Base-by-base conservation (phyloP, 2,888 invertebrate genomes). In the Pterostichus niger region DNA sequence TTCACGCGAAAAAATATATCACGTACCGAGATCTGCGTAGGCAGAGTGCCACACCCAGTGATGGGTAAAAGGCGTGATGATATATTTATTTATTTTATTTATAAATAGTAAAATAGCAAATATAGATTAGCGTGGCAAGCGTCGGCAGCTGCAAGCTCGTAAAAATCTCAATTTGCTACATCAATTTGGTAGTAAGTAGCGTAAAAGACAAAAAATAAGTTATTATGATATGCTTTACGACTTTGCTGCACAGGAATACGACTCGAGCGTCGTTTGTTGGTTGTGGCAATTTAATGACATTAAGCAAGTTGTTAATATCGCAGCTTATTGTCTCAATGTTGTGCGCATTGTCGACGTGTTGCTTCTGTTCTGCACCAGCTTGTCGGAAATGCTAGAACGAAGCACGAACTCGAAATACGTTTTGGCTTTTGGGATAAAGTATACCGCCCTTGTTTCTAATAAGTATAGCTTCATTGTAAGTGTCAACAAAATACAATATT, bases 261-360 rank as follows among this genome's bases (percentile, higher is more conserved):
- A 9, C 40, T 40, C 6, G 40, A 40, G 40, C 35, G 64, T 35
- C 64, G 56, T 2, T 56, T 56, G 56, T 56, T 6, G 15, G 56
- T 64, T 64, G 33, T 64, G 64, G 64, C 64, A 64, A 64, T 64
- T 64, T 64, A 6, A 35, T 35, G 35, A 64, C 64, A 64, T 15
- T 71, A 71, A 71, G 46, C 44, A 17, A 44, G 33, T 44, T 77
- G 77, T 77, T 77, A 77, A 77, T 77, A 77, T 56, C 59, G 9
- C 59, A 59, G 77, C 77, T 77, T 77, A 77, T 77, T 77, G 77
- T 77, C 77, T 77, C 56, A 77, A 77, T 77, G 59, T 40, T 54
- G 40, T 5, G 40, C 33, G 76, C 7, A 15, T 0, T 40, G 13
- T 56, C 56, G 15, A 17, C 56, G 10, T 5, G n/a, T 6, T 17